A percentile compares a stretch with the other conserved stretches of the same genome.
Evolutionary conservation across 2,797 vertebrate species (phyloP).

Genomic region (Limnodromus scolopaceus): DNA sequence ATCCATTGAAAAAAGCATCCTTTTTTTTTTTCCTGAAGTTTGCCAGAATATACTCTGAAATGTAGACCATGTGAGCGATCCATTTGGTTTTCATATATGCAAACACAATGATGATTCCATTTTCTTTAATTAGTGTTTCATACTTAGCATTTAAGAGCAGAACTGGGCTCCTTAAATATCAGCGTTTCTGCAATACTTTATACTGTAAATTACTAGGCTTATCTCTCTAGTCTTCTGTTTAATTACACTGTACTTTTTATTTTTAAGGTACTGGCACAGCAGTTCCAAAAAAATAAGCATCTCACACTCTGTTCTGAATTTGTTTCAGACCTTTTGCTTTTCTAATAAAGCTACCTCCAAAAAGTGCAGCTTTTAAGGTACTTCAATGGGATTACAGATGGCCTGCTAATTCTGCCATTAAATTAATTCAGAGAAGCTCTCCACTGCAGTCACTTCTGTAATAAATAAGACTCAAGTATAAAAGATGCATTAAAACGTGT

Average conservation of each 20-base stretch:
- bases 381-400: slow-evolving; percentile 47
- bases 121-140: slow-evolving; percentile 25
- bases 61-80: background rate
- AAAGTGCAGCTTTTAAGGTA: slow-evolving; percentile 8
- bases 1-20: background rate
- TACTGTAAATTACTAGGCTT: background rate
- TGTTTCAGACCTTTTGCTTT: slow-evolving; percentile 4
- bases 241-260: slow-evolving; percentile 27
- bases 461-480: slow-evolving; percentile 57
- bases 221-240: background rate
- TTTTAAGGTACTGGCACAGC: background rate
- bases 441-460: slow-evolving; percentile 59
- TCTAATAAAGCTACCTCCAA: slow-evolving; percentile 1
- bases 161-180: background rate
- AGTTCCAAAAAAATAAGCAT: background rate
- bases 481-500: slow-evolving; percentile 59
- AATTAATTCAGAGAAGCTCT: slow-evolving; percentile 70
- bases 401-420: slow-evolving; percentile 65
- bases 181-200: background rate
- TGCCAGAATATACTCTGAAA: background rate
- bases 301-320: background rate
- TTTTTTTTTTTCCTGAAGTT: background rate
- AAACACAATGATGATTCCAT: background rate
- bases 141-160: background rate
- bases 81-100: background rate